These are phyloP conservation scores for Zeuzera pyrina DNA, from an alignment of 2,888 invertebrate species.

Conservation along the genomic window DNA sequence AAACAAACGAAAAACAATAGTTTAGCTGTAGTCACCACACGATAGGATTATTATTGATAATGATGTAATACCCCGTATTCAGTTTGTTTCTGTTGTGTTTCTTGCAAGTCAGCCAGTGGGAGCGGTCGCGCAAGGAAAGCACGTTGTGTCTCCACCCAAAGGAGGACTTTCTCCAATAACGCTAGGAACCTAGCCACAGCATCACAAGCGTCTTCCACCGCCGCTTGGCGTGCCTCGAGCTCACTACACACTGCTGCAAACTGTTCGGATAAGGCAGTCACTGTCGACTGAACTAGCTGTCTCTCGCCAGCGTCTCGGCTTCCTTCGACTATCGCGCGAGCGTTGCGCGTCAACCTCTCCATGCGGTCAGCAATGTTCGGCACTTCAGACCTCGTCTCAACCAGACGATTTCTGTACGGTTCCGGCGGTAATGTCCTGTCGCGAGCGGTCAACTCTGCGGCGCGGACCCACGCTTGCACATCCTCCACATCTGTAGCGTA, in stretches of 20 bases:
- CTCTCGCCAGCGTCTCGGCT: slow-evolving; percentile 85
- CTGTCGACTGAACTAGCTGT: slow-evolving; percentile 81
- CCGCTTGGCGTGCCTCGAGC: slow-evolving; percentile 87
- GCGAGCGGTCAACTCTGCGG: slow-evolving; percentile 86
- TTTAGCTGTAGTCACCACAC: neutral
- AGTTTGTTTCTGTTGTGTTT: slow-evolving; percentile 88
- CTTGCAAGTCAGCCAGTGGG: slow-evolving; percentile 82
- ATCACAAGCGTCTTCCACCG: slow-evolving; percentile 89
- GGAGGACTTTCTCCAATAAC: slow-evolving; percentile 84
- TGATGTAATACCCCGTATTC: slow-evolving; percentile 82
- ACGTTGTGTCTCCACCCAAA: slow-evolving; percentile 88
- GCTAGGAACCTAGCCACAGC: slow-evolving; percentile 91
- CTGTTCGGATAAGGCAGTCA: slow-evolving; percentile 84
- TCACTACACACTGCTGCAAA: slow-evolving; percentile 83
- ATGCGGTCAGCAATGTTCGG: slow-evolving; percentile 81
- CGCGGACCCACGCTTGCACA: slow-evolving; percentile 87
- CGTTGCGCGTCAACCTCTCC: slow-evolving; percentile 84
- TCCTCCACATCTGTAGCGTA: slow-evolving; percentile 86
- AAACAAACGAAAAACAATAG: slow-evolving; percentile 13
- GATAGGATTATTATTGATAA: neutral
- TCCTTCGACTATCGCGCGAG: slow-evolving; percentile 84
- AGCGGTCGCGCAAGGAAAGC: slow-evolving; percentile 85
- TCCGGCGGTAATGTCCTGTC: slow-evolving; percentile 86
- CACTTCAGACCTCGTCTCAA: slow-evolving; percentile 83
- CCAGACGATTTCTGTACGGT: slow-evolving; percentile 82